Conservation (phyloP, 2,113 vertebrate species). For the Syrrhaptes paradoxus region DNA sequence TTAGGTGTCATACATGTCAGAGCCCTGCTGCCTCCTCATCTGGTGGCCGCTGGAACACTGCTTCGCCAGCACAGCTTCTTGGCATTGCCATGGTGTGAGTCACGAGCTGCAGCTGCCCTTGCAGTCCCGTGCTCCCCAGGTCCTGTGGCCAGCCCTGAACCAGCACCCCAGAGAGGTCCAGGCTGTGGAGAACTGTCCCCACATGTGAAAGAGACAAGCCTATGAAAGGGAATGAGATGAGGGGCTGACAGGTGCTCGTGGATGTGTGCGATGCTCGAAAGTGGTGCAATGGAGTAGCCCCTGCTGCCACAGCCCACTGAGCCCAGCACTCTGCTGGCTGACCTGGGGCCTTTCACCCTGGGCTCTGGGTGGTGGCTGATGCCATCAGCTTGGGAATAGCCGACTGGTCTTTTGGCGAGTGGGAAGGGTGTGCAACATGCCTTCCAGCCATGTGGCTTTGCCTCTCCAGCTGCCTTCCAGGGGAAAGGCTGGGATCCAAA, state of each 20-base stretch:
- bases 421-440: background rate
- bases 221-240: background rate
- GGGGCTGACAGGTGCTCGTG: background rate
- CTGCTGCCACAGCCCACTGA: background rate
- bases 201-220: background rate
- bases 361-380: background rate
- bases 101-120: background rate
- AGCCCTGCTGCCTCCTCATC: background rate
- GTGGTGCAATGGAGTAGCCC: rapidly evolving
- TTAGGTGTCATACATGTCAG: rapidly evolving
- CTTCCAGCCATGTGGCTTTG: background rate
- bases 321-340: background rate
- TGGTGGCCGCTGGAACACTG: background rate
- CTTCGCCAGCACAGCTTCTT: background rate
- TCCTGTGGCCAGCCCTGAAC: background rate
- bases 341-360: background rate
- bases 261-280: rapidly evolving
- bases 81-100: background rate
- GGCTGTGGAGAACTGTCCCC: background rate
- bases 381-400: background rate
- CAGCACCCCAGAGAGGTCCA: no score
- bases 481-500: background rate
- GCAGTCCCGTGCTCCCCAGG: background rate
- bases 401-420: rapidly evolving
- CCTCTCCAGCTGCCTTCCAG: background rate